Evolutionary conservation across 2,113 vertebrate genomes (phyloP).

Genomic region (Capreolus pygargus): DNA sequence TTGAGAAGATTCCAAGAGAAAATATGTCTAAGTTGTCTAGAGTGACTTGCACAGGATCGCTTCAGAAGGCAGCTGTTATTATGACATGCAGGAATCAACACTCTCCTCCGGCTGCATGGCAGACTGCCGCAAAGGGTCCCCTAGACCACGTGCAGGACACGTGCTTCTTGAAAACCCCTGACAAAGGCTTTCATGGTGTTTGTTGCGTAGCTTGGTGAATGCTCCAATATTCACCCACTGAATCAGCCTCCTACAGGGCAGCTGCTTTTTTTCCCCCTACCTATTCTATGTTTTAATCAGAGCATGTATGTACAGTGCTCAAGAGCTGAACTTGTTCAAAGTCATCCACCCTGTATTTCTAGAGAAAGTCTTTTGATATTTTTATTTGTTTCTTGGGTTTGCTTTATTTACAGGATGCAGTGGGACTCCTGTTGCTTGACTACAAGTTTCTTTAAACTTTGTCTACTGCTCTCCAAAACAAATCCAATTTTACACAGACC

Average conservation of each 20-base stretch:
- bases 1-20: background rate
- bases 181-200: background rate
- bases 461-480: background rate
- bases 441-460: background rate
- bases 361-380: background rate
- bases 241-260: background rate
- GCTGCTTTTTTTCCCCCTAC: background rate
- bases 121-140: background rate
- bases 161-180: background rate
- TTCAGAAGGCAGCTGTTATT: background rate
- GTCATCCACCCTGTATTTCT: background rate
- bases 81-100: background rate
- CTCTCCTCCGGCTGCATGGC: background rate
- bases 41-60: background rate
- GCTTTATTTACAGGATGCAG: background rate
- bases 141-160: background rate
- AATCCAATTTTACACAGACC: background rate
- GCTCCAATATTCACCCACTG: background rate
- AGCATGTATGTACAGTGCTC: background rate
- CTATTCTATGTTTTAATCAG: background rate
- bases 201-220: fast-evolving
- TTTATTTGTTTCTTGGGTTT: background rate
- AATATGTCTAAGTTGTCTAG: background rate
- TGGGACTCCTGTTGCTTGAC: background rate
- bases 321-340: background rate